phyloP scores from a whole-genome alignment of 2,888 invertebrate species.

The Ferdinandea cuprea region DNA sequence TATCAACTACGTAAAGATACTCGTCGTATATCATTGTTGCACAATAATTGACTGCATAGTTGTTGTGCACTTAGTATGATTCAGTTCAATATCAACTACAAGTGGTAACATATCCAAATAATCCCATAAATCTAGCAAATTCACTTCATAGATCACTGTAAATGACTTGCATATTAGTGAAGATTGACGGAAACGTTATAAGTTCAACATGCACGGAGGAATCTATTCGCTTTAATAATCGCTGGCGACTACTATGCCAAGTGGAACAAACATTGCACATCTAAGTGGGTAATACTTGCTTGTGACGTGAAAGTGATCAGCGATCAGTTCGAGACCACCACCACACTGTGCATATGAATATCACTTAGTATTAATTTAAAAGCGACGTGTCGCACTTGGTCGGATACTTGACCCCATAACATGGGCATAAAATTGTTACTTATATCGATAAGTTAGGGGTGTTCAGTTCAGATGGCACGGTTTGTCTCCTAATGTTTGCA shows the following conservation, averaged over 20 bases:
- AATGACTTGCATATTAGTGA: slow-evolving; percentile 17
- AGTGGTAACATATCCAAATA: slow-evolving; percentile 1
- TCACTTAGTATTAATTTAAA: slow-evolving; percentile 65
- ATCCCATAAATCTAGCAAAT: slow-evolving; percentile 21
- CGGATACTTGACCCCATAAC: slow-evolving; percentile 67
- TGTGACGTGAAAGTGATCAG: slow-evolving; percentile 53
- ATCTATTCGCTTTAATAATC: background rate
- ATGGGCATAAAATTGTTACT: slow-evolving; percentile 9
- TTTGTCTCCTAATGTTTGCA: slow-evolving; percentile 3
- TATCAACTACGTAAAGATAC: background rate
- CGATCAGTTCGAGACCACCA: slow-evolving; percentile 37
- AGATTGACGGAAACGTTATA: slow-evolving; percentile 53
- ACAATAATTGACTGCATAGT: slow-evolving; percentile 41
- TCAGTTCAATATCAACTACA: slow-evolving; percentile 3
- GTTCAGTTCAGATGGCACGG: slow-evolving; percentile 20
- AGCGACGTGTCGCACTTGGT: slow-evolving; percentile 54
- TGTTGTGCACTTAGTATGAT: slow-evolving; percentile 28
- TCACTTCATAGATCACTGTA: slow-evolving; percentile 27
- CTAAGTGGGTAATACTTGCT: slow-evolving; percentile 23
- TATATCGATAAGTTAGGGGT: slow-evolving; percentile 10
- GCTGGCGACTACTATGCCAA: slow-evolving; percentile 14
- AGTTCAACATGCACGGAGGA: slow-evolving; percentile 19
- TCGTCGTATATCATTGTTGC: slow-evolving; percentile 12
- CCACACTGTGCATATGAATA: slow-evolving; percentile 36
- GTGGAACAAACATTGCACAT: slow-evolving; percentile 47